Conservation (phyloP, 2,888 invertebrate genomes). For the Noctua comes region DNA sequence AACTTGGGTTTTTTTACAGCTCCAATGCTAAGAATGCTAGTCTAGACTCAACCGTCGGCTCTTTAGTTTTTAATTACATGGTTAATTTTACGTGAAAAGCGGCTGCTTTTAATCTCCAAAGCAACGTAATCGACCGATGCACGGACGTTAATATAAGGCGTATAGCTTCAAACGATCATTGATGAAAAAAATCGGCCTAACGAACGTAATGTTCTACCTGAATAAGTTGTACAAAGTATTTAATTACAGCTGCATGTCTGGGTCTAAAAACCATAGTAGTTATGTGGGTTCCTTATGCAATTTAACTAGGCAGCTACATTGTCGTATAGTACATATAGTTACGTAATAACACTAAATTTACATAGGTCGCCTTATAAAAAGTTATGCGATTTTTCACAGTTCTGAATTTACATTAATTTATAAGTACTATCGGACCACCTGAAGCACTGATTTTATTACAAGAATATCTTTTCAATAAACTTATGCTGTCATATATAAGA, state of each 20-base stretch:
- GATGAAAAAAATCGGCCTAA: conserved; percentile 45
- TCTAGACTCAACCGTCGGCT: conserved; percentile 47
- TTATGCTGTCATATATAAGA: too few species aligned
- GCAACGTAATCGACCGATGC: conserved; percentile 50
- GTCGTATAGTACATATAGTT: neutral
- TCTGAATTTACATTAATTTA: too few species aligned
- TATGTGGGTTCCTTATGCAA: conserved; percentile 12
- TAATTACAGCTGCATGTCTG: conserved; percentile 15
- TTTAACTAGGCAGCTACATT: neutral
- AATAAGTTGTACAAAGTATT: conserved; percentile 42
- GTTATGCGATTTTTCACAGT: neutral
- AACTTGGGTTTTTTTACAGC: conserved; percentile 7
- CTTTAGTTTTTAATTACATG: conserved; percentile 64
- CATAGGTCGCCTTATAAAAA: neutral
- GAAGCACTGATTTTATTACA: neutral
- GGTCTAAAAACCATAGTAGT: neutral
- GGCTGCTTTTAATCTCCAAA: conserved; percentile 60
- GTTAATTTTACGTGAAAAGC: conserved; percentile 63
- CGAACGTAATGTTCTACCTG: conserved; percentile 59
- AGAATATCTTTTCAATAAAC: too few species aligned
- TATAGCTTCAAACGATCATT: conserved; percentile 35
- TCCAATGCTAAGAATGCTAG: conserved; percentile 44
- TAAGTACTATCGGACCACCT: neutral
- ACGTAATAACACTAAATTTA: neutral
- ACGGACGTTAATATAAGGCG: conserved; percentile 35